Evolutionary conservation across 1,140 invertebrate genomes (phyloP).

Genomic region (Carposina sasakii): DNA sequence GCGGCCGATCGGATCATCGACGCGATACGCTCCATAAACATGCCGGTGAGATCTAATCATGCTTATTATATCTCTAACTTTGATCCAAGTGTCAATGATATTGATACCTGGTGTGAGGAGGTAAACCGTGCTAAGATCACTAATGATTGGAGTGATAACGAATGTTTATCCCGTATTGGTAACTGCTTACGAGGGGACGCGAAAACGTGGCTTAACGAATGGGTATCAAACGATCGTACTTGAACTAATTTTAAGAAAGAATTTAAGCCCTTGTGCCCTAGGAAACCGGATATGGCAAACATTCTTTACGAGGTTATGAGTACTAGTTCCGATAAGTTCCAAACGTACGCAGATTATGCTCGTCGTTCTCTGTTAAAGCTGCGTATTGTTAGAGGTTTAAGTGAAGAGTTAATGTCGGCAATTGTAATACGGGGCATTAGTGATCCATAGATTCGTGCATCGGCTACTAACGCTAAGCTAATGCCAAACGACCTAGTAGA

Average conservation of each 20-base stretch:
- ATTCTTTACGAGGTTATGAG: conserved; percentile 4
- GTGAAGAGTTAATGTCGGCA: conserved; percentile 3
- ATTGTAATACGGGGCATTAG: conserved; percentile 8
- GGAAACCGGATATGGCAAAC: conserved; percentile 2
- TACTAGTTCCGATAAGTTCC: conserved; percentile 5
- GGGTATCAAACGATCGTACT: conserved; percentile 1
- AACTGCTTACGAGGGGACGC: conserved; percentile 10
- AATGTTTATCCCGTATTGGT: conserved; percentile 10
- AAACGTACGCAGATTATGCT: conserved; percentile 12
- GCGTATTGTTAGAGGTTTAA: conserved; percentile 3
- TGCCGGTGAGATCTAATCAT: neutral
- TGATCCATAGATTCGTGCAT: neutral
- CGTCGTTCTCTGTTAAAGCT: conserved; percentile 3
- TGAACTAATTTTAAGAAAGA: conserved; percentile 6
- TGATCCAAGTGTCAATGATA: conserved; percentile 7
- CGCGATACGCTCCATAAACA: neutral
- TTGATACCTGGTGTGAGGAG: conserved; percentile 10
- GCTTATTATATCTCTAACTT: conserved; percentile 12
- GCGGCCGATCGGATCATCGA: neutral
- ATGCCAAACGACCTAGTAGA: conserved; percentile 2
- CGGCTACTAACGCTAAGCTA: neutral
- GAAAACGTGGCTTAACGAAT: conserved; percentile 3
- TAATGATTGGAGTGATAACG: conserved; percentile 10
- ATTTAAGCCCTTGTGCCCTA: conserved; percentile 10
- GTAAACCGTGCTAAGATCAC: conserved; percentile 3